Evolutionary conservation across 2,888 invertebrate species (phyloP), one percentile per base, ranked within the genome.

Genomic region (Drosophila setosimentum): DNA sequence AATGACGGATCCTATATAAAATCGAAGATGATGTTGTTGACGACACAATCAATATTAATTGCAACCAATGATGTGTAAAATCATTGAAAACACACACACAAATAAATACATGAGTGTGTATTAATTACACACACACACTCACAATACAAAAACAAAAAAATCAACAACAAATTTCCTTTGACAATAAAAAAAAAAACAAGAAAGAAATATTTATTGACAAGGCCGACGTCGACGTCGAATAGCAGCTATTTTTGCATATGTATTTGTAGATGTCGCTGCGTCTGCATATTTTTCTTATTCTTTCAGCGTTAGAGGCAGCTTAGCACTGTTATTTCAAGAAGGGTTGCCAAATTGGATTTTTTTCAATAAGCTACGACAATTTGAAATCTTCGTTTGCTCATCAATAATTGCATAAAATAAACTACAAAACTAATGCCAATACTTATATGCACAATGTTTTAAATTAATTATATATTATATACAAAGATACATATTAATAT

Each of bases 181-280:
- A 27, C 55, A 51, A 48, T 33, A 6, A 35, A 37, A 24, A 42
- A 64, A 35, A 49, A 63, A 51, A 42, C 37, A 53, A 58, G 51
- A 53, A 33, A 13, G 51, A 62, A 48, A 67, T 62, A 63, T 13
- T 48, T 59, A 55, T 59, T 58, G 64, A 68, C 62, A 68, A 63
- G 65, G 29, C 10, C 37, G 49, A 21, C 60, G 58, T 63, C 64
- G 59, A 50, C 33, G 21, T 21, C 42, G 21, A 63, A 53, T 48
- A 66, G 66, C 45, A 66, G 49, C 33, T 57, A 27, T 33, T 21
- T 74, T 67, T 45, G 45, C 21, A 13, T 21, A 13, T 21, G 21
- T 7, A 13, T 24, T 45, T 45, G 16, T 2, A 45, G 7, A 45
- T 24, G 24, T 8, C 24, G 45, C 45, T 45, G 24, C 3, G 16